Evolutionary conservation across 2,888 invertebrate genomes (phyloP).

Genomic region (Netelia melanura): DNA sequence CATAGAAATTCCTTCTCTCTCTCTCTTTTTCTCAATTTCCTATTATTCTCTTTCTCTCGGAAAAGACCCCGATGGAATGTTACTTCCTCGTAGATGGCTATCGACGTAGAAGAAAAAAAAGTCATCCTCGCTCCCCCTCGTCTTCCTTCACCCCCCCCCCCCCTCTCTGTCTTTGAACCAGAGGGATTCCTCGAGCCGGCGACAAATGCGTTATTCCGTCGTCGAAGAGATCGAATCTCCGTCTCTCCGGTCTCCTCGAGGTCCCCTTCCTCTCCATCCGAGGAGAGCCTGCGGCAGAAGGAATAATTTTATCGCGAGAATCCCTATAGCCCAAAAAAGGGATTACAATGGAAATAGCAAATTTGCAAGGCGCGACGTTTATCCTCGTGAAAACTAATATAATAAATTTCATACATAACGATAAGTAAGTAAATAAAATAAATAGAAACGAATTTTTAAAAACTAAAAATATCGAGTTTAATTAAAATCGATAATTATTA

Average conservation of each 20-base stretch:
- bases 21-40: conserved; percentile 33
- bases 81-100: conserved; percentile 68
- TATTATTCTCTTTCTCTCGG: conserved; percentile 33
- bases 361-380: background rate
- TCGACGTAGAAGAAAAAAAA: conserved; percentile 49
- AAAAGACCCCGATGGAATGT: conserved; percentile 61
- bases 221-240: conserved; percentile 64
- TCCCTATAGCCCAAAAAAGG: background rate
- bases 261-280: conserved; percentile 12
- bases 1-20: conserved; percentile 35
- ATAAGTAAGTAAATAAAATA: background rate
- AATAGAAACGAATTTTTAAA: background rate
- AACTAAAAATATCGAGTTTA: background rate
- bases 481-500: background rate
- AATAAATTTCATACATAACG: background rate
- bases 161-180: conserved; percentile 8
- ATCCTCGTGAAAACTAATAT: background rate
- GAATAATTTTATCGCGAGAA: conserved; percentile 39
- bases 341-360: conserved; percentile 9
- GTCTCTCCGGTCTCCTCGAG: conserved; percentile 28
- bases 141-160: background rate
- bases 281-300: background rate
- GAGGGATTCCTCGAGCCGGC: conserved; percentile 47
- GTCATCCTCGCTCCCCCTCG: conserved; percentile 15
- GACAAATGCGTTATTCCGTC: conserved; percentile 62